phyloP scores from a whole-genome alignment of 2,888 invertebrate genomes.

The Drosophila glabriapex region DNA sequence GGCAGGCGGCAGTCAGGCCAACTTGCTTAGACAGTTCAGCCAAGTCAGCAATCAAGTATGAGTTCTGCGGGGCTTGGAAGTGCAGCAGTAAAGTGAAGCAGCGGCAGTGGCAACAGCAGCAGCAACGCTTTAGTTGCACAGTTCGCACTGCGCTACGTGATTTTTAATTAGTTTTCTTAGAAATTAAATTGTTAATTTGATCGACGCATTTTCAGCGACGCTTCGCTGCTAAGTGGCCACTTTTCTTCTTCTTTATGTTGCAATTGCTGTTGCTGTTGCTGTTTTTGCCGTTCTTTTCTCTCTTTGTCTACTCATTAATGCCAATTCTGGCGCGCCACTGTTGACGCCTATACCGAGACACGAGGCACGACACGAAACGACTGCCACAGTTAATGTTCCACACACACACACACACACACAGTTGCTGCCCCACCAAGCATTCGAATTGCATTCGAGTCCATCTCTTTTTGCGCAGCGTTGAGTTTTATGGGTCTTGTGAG shows the following conservation, averaged over 20 bases:
- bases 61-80: neutral
- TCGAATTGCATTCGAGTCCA: conserved; percentile 21
- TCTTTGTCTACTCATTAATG: conserved; percentile 82
- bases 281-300: conserved; percentile 26
- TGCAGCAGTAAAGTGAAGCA: neutral
- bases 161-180: conserved; percentile 84
- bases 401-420: neutral
- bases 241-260: conserved; percentile 38
- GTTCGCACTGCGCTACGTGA: conserved; percentile 67
- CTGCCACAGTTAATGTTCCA: conserved; percentile 5
- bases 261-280: conserved; percentile 31
- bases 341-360: conserved; percentile 66
- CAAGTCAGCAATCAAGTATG: conserved; percentile 46
- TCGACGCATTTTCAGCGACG: conserved; percentile 76
- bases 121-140: conserved; percentile 50
- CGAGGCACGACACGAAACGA: conserved; percentile 36
- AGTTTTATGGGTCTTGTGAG: conserved; percentile 50
- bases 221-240: conserved; percentile 69
- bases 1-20: conserved; percentile 39
- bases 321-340: conserved; percentile 80
- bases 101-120: neutral
- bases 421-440: conserved; percentile 32
- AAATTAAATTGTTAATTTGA: conserved; percentile 84
- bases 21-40: conserved; percentile 70
- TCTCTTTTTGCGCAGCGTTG: conserved; percentile 26